These are phyloP conservation scores for Synergus umbraculus DNA, from an alignment of 2,888 invertebrate genomes.

Conservation along the genomic window DNA sequence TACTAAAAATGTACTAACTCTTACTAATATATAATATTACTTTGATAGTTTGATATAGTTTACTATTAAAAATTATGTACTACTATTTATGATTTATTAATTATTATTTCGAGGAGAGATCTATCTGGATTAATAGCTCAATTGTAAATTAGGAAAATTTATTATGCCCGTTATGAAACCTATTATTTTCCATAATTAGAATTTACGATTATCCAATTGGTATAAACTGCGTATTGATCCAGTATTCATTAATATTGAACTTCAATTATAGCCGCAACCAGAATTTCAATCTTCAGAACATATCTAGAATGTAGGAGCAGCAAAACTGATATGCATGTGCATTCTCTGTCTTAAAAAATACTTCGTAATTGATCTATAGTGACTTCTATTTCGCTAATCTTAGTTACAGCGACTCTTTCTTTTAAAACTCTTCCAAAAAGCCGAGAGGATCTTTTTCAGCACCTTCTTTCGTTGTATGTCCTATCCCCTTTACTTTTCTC, in stretches of 20 bases:
- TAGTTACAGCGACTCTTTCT: background rate
- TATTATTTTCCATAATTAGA: background rate
- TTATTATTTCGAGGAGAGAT: background rate
- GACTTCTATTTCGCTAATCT: background rate
- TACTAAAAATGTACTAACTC: slow-evolving; percentile 32
- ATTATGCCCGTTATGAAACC: background rate
- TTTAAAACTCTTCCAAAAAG: background rate
- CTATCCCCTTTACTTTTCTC: slow-evolving; percentile 18
- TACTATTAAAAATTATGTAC: background rate
- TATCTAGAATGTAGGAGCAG: background rate
- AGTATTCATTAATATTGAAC: background rate
- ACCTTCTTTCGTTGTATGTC: slow-evolving; percentile 7
- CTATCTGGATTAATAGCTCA: slow-evolving; percentile 1
- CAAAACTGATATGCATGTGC: background rate
- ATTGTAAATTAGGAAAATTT: background rate
- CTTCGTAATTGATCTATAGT: background rate
- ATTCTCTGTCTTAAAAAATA: background rate
- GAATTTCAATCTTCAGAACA: background rate
- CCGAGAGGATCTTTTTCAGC: slow-evolving; percentile 3
- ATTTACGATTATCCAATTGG: slow-evolving; percentile 18
- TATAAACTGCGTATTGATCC: background rate
- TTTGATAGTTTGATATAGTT: background rate
- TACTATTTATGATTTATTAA: background rate
- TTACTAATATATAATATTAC: background rate
- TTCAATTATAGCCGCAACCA: background rate